These are phyloP conservation scores for Sinocyclocheilus maitianheensis DNA, from an alignment of 2,113 vertebrate species.

Conservation along the genomic window DNA sequence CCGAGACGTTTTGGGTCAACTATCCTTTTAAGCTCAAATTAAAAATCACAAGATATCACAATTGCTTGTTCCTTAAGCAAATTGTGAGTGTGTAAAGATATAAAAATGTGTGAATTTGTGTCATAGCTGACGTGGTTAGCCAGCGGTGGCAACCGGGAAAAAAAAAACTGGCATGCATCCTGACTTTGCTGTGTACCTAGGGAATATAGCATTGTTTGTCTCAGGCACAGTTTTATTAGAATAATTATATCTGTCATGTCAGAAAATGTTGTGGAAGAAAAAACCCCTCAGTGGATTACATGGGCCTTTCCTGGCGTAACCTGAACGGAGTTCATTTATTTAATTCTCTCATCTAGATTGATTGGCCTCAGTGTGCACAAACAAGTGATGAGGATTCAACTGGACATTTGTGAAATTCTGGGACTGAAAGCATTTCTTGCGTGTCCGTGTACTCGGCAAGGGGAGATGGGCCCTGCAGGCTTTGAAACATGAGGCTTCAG, in stretches of 20 bases:
- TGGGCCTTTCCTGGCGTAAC: slow-evolving; percentile 50
- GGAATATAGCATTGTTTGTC: slow-evolving; percentile 65
- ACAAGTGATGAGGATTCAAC: slow-evolving; percentile 50
- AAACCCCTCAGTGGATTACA: slow-evolving; percentile 54
- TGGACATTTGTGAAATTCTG: slow-evolving; percentile 50
- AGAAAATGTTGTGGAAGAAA: slow-evolving; percentile 43
- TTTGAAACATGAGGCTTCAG: slow-evolving; percentile 51
- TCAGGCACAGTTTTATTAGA: slow-evolving; percentile 63
- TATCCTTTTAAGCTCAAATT: background rate
- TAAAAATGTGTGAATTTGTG: slow-evolving; percentile 4
- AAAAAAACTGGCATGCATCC: slow-evolving; percentile 49
- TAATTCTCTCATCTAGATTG: slow-evolving; percentile 43
- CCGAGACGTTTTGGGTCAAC: background rate
- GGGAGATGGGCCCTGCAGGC: slow-evolving; percentile 54
- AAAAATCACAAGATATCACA: background rate
- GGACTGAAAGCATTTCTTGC: slow-evolving; percentile 49
- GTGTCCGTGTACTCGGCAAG: slow-evolving; percentile 50
- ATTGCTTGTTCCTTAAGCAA: background rate
- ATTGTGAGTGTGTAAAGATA: background rate
- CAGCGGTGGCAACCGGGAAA: background rate
- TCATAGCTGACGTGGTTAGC: slow-evolving; percentile 10
- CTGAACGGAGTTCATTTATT: slow-evolving; percentile 52
- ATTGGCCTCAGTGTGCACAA: slow-evolving; percentile 46
- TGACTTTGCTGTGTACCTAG: slow-evolving; percentile 47
- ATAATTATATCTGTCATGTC: slow-evolving; percentile 67